phyloP scores from a whole-genome alignment of 2,888 invertebrate genomes.

The Syritta pipiens region DNA sequence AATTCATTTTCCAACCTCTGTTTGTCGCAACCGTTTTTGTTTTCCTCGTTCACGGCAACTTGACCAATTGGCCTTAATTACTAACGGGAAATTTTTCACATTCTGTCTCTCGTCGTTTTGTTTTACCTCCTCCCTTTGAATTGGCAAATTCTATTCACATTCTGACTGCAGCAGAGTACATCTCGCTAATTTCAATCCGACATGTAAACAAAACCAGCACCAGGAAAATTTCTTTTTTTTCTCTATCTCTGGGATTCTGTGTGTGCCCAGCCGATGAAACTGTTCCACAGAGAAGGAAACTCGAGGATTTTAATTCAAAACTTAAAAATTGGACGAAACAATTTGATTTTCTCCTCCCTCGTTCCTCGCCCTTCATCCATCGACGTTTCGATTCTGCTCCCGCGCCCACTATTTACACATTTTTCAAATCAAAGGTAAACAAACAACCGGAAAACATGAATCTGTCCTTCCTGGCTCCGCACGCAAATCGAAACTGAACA shows the following conservation, averaged over 20 bases:
- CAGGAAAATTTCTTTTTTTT: slow-evolving; percentile 18
- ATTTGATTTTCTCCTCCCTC: slow-evolving; percentile 33
- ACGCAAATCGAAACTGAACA: slow-evolving; percentile 26
- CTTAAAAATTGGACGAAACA: slow-evolving; percentile 52
- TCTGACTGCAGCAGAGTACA: slow-evolving; percentile 13
- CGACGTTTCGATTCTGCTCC: neutral
- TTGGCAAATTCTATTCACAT: slow-evolving; percentile 42
- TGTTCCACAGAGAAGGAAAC: slow-evolving; percentile 20
- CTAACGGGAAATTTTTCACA: slow-evolving; percentile 25
- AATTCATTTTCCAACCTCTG: slow-evolving; percentile 27
- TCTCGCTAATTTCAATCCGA: slow-evolving; percentile 38
- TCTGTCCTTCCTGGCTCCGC: slow-evolving; percentile 23
- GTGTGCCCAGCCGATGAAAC: slow-evolving; percentile 9
- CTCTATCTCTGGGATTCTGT: neutral
- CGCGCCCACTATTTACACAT: slow-evolving; percentile 43
- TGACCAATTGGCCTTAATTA: slow-evolving; percentile 61
- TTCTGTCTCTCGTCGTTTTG: neutral
- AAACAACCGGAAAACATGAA: slow-evolving; percentile 55
- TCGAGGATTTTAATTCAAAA: slow-evolving; percentile 37
- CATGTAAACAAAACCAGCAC: slow-evolving; percentile 39
- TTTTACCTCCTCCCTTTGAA: slow-evolving; percentile 7
- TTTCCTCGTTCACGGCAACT: neutral
- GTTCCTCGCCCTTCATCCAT: neutral
- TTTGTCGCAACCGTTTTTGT: slow-evolving; percentile 31
- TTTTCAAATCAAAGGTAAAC: slow-evolving; percentile 63